Conservation (phyloP, 2,888 invertebrate species). For the Drosophila villosipedis region DNA sequence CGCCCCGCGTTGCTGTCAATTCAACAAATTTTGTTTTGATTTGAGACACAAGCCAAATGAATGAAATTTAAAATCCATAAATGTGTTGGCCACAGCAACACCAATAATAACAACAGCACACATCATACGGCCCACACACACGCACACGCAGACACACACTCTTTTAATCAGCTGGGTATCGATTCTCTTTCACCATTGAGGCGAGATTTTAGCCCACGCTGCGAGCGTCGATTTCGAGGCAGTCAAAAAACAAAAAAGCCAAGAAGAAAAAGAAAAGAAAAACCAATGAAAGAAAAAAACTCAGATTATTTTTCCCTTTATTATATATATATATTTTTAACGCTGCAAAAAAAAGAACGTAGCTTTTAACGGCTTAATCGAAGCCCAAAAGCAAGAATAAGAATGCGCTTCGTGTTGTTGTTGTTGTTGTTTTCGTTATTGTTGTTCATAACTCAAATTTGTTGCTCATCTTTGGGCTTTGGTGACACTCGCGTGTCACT, state of each 20-base stretch:
- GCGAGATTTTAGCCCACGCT: slow-evolving; percentile 61
- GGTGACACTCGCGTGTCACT: slow-evolving; percentile 81
- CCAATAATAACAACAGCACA: slow-evolving; percentile 22
- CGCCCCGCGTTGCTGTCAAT: slow-evolving; percentile 67
- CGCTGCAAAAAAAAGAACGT: slow-evolving; percentile 32
- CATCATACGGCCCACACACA: slow-evolving; percentile 41
- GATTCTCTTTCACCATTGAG: slow-evolving; percentile 56
- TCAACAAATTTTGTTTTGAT: slow-evolving; percentile 68
- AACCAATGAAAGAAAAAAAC: slow-evolving; percentile 19
- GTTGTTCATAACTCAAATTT: slow-evolving; percentile 40
- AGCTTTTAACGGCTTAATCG: slow-evolving; percentile 63
- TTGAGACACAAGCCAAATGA: slow-evolving; percentile 75
- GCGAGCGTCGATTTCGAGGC: slow-evolving; percentile 47
- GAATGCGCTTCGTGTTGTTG: slow-evolving; percentile 33
- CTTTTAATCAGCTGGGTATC: slow-evolving; percentile 43
- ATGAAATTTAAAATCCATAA: slow-evolving; percentile 53
- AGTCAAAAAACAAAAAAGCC: slow-evolving; percentile 6
- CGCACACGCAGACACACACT: slow-evolving; percentile 12
- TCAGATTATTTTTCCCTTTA: slow-evolving; percentile 34
- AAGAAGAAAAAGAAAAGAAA: slow-evolving; percentile 3
- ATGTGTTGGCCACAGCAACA: slow-evolving; percentile 54
- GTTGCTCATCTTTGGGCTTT: slow-evolving; percentile 43
- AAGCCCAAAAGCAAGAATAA: slow-evolving; percentile 29
- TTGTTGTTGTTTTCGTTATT: slow-evolving; percentile 7
- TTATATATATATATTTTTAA: slow-evolving; percentile 17